Evolutionary conservation across 2,888 invertebrate species (phyloP).

Genomic region (Schizaphis graminum): DNA sequence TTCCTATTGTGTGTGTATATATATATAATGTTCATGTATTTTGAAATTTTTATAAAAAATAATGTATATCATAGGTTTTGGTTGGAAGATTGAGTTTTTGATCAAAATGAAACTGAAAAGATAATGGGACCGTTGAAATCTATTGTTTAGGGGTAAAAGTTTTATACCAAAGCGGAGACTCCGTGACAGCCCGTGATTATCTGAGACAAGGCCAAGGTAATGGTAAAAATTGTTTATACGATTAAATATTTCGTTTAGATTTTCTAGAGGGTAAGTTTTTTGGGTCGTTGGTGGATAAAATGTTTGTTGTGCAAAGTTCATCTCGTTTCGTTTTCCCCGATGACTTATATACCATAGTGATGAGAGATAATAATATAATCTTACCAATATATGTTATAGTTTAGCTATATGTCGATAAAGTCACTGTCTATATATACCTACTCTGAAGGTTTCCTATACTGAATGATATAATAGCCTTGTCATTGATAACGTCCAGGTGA

Average conservation of each 20-base stretch:
- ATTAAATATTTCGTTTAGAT: slow-evolving; percentile 16
- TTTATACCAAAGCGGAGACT: slow-evolving; percentile 8
- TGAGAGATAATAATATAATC: slow-evolving; percentile 39
- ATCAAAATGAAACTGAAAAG: slow-evolving; percentile 40
- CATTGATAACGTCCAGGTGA: slow-evolving; percentile 16
- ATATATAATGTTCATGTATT: neutral
- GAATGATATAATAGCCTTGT: slow-evolving; percentile 42
- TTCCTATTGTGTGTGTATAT: neutral
- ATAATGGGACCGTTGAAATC: slow-evolving; percentile 42
- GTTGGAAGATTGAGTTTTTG: slow-evolving; percentile 16
- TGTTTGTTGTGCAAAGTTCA: neutral
- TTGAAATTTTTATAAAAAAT: slow-evolving; percentile 4
- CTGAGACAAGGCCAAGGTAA: neutral
- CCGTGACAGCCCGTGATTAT: neutral
- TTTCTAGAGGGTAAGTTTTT: neutral
- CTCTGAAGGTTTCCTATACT: neutral
- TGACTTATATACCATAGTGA: slow-evolving; percentile 43
- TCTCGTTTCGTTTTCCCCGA: neutral
- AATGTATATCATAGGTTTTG: neutral
- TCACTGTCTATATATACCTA: neutral
- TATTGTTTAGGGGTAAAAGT: slow-evolving; percentile 25
- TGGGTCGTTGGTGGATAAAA: neutral
- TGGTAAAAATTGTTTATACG: slow-evolving; percentile 19
- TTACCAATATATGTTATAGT: neutral
- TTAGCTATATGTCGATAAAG: neutral